Evolutionary conservation across 1,140 invertebrate species (phyloP).

Genomic region (Drosophila ogumai): DNA sequence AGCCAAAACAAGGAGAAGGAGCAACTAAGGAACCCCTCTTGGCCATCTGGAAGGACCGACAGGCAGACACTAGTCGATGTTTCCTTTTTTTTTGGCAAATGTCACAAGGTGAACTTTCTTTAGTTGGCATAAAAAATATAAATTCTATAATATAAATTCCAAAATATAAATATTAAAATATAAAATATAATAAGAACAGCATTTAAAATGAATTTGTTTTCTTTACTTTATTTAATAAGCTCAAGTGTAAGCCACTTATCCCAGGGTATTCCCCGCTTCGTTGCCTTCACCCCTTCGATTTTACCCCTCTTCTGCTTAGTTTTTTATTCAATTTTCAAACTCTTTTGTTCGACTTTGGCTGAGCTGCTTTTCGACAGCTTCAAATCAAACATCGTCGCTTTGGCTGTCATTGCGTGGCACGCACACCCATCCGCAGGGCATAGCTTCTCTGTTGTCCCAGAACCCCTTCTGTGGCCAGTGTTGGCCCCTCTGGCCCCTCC

Average conservation of each 20-base stretch:
- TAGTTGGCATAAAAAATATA: no score
- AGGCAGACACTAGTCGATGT: slow-evolving; percentile 29
- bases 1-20: background rate
- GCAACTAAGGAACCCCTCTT: background rate
- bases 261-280: slow-evolving; percentile 27
- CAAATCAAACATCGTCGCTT: slow-evolving; percentile 71
- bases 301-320: slow-evolving; percentile 4
- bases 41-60: slow-evolving; percentile 17
- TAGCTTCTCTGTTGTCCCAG: background rate
- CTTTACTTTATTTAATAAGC: slow-evolving; percentile 12
- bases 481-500: no score
- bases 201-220: background rate
- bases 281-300: slow-evolving; percentile 6
- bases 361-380: slow-evolving; percentile 67
- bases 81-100: slow-evolving; percentile 28
- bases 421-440: slow-evolving; percentile 21
- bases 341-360: slow-evolving; percentile 20
- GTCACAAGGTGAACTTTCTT: no score
- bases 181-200: no score
- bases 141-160: no score
- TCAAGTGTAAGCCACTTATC: slow-evolving; percentile 14
- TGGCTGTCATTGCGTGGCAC: slow-evolving; percentile 69
- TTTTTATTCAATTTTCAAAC: slow-evolving; percentile 18
- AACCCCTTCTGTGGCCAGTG: background rate
- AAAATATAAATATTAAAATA: no score